Percentiles rank a stretch among this genome's conserved stretches.
These are phyloP conservation scores for Puma concolor DNA, from an alignment of 2,113 vertebrate species.

Conservation along the genomic window DNA sequence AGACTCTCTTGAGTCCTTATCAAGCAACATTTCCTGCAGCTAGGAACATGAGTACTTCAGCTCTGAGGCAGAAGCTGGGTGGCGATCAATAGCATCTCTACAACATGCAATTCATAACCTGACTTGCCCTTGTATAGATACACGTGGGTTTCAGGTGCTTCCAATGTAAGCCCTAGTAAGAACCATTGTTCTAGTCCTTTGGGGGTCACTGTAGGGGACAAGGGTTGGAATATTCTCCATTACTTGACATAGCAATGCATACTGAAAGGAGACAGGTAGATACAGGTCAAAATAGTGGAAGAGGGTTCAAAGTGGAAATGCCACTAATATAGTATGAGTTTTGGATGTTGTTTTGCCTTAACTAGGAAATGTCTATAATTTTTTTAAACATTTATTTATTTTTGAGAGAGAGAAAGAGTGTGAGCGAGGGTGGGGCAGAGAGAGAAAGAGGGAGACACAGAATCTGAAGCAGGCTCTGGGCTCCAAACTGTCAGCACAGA, in stretches of 20 bases:
- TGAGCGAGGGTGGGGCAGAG: too few species aligned
- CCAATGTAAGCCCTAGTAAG: not conserved
- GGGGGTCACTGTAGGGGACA: not conserved
- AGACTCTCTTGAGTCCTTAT: not conserved
- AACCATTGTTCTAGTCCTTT: not conserved
- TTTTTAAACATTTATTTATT: not conserved
- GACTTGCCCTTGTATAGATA: not conserved
- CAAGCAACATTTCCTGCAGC: not conserved
- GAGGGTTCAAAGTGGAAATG: not conserved
- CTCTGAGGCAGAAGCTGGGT: not conserved
- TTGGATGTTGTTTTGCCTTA: not conserved
- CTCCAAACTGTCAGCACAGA: too few species aligned
- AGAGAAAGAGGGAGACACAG: too few species aligned
- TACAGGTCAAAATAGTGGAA: not conserved
- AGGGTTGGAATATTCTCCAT: not conserved
- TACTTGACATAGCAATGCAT: not conserved
- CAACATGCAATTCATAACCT: too few species aligned
- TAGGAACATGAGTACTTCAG: not conserved
- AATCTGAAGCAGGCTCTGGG: too few species aligned
- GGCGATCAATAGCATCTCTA: too few species aligned
- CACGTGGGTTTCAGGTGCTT: not conserved
- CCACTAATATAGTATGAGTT: not conserved
- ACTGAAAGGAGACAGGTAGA: not conserved
- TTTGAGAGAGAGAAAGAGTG: too few species aligned
- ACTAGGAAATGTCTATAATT: not conserved